Conservation (phyloP, 2,888 invertebrate genomes). For the Erynnis tages region DNA sequence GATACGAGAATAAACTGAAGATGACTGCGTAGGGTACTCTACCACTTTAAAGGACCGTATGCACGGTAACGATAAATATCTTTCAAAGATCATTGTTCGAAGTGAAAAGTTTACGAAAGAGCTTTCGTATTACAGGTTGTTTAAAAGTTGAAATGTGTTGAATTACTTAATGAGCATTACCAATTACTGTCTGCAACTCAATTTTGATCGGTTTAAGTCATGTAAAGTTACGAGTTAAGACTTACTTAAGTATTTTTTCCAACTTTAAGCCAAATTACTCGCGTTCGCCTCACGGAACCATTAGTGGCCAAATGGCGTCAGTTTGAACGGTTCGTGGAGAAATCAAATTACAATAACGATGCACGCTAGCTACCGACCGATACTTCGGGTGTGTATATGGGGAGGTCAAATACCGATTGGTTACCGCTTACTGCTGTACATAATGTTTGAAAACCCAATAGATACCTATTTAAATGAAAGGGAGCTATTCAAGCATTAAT, state of each 20-base stretch:
- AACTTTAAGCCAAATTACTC: conserved; percentile 59
- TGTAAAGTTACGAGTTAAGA: conserved; percentile 53
- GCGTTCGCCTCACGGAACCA: conserved; percentile 54
- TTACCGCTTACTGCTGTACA: background rate
- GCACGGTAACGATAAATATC: no score
- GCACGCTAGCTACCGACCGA: conserved; percentile 75
- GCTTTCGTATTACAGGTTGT: conserved; percentile 1
- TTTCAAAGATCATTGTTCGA: no score
- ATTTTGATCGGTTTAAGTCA: conserved; percentile 64
- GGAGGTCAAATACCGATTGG: background rate
- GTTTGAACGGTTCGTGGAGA: conserved; percentile 59
- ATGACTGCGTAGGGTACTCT: no score
- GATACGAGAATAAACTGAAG: no score
- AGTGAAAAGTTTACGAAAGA: conserved; percentile 1
- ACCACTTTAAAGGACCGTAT: no score
- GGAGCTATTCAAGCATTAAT: no score
- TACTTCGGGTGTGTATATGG: conserved; percentile 39
- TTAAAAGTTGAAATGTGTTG: background rate
- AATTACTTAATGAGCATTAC: conserved; percentile 75
- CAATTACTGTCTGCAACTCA: conserved; percentile 75
- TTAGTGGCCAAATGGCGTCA: conserved; percentile 71
- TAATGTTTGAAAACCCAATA: no score
- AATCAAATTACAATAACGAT: conserved; percentile 77
- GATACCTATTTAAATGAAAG: no score
- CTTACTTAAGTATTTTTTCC: conserved; percentile 47